Percentiles rank a stretch among this genome's conserved stretches.
phyloP scores from a whole-genome alignment of 2,888 invertebrate species.

The Cactoblastis cactorum region DNA sequence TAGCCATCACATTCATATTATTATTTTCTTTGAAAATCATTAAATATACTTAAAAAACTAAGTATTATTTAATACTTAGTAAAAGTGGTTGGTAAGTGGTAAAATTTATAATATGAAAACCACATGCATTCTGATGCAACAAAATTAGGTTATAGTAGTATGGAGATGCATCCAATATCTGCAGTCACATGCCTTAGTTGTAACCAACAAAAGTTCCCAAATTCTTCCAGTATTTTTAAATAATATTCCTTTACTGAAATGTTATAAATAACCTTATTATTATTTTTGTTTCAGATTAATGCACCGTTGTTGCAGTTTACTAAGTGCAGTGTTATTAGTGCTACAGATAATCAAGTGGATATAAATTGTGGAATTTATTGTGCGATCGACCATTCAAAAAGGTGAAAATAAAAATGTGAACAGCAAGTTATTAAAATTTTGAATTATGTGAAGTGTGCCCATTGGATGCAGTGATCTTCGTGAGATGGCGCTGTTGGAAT shows the following conservation, averaged over 20 bases:
- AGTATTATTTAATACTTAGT: not conserved
- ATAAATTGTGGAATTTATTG: conserved; percentile 36
- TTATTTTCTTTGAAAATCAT: not conserved
- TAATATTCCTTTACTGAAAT: too few species aligned
- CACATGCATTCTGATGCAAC: conserved; percentile 1
- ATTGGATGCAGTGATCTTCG: conserved; percentile 73
- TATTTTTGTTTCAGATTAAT: conserved; percentile 62
- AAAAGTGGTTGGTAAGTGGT: not conserved
- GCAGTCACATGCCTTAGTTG: not conserved
- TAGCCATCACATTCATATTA: not conserved
- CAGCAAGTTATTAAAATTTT: conserved; percentile 16
- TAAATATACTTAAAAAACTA: not conserved
- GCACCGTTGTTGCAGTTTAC: conserved; percentile 51
- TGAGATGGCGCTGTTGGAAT: conserved; percentile 64
- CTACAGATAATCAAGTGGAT: conserved; percentile 46
- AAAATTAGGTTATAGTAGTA: not conserved
- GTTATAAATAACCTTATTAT: conserved; percentile 12
- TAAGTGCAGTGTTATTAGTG: conserved; percentile 58
- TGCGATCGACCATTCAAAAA: conserved; percentile 41
- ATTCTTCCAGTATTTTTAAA: too few species aligned
- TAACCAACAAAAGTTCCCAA: too few species aligned
- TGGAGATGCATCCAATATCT: not conserved
- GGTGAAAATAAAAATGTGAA: conserved; percentile 36
- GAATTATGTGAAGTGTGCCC: conserved; percentile 50
- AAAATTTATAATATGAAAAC: not conserved